phyloP scores from a whole-genome alignment of 2,888 invertebrate genomes.

The Calameuta idolon region DNA sequence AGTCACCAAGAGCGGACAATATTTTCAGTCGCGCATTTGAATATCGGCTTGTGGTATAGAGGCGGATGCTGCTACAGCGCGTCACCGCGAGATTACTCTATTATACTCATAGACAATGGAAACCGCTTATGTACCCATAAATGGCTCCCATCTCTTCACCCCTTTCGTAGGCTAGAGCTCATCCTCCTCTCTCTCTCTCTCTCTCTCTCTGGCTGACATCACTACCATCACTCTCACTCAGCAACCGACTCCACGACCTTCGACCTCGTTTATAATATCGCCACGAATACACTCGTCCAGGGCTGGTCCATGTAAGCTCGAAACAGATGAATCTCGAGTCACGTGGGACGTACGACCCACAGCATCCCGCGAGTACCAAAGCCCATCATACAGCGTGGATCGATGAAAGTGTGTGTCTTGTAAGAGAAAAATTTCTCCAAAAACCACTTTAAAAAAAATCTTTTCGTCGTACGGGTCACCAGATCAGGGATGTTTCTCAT shows the following conservation, averaged over 20 bases:
- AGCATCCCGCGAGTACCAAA: too few species aligned
- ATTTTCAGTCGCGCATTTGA: conserved; percentile 57
- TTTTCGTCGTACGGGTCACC: too few species aligned
- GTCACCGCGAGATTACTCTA: conserved; percentile 67
- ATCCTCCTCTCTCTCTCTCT: conserved; percentile 14
- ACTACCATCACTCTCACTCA: not conserved
- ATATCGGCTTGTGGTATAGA: conserved; percentile 51
- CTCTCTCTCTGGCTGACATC: conserved; percentile 16
- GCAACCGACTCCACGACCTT: too few species aligned
- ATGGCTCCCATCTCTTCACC: conserved; percentile 57
- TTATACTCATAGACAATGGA: conserved; percentile 66
- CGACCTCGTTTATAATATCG: conserved; percentile 10
- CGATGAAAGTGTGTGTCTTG: too few species aligned
- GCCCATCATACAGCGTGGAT: too few species aligned
- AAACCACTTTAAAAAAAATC: too few species aligned
- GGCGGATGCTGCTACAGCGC: conserved; percentile 50
- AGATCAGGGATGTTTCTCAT: too few species aligned
- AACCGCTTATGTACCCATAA: conserved; percentile 64
- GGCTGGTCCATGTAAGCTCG: too few species aligned
- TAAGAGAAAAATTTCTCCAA: too few species aligned
- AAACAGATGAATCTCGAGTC: not conserved
- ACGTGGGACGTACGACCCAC: too few species aligned
- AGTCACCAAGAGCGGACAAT: conserved; percentile 24
- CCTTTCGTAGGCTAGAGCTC: conserved; percentile 24
- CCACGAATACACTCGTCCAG: not conserved